Percentiles rank a stretch among this genome's conserved stretches.
Conservation (phyloP, 2,888 invertebrate species). For the Cryptocephalus moraei region DNA sequence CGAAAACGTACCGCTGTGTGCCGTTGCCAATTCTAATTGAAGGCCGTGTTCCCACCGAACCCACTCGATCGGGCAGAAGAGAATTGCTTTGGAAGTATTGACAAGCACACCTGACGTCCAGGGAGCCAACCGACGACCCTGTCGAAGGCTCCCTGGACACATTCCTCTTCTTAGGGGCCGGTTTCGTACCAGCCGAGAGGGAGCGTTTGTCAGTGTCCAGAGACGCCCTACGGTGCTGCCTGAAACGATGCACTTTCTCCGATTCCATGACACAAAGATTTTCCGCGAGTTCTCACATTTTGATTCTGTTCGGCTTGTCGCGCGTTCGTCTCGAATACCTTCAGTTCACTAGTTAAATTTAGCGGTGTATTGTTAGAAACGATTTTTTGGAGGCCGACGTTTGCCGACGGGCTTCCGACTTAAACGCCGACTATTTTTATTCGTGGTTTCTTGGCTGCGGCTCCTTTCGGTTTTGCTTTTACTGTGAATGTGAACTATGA, state of each 20-base stretch:
- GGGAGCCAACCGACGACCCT: constrained; percentile 49
- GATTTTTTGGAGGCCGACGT: constrained; percentile 19
- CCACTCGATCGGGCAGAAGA: constrained; percentile 48
- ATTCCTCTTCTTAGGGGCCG: constrained; percentile 48
- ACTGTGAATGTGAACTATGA: neutral
- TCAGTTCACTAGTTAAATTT: constrained; percentile 33
- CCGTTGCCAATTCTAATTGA: too few species aligned
- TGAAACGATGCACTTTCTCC: constrained; percentile 5
- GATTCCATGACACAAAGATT: constrained; percentile 12
- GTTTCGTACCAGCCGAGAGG: constrained; percentile 56
- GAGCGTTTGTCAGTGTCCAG: constrained; percentile 41
- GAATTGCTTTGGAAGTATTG: constrained; percentile 77
- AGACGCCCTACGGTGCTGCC: constrained; percentile 9
- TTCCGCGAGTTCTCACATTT: constrained; percentile 12
- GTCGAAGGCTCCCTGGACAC: constrained; percentile 64
- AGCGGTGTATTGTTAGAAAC: constrained; percentile 30
- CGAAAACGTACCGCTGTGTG: too few species aligned
- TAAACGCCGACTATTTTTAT: constrained; percentile 18
- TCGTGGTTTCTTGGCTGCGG: constrained; percentile 11
- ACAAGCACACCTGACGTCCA: constrained; percentile 78
- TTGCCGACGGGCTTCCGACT: constrained; percentile 19
- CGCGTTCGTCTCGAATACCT: constrained; percentile 22
- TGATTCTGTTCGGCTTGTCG: constrained; percentile 10
- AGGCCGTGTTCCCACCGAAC: constrained; percentile 48
- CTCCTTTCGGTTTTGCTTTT: neutral